These are phyloP conservation scores for Malthinus seriepunctatus DNA, from an alignment of 2,888 invertebrate genomes.

Conservation along the genomic window DNA sequence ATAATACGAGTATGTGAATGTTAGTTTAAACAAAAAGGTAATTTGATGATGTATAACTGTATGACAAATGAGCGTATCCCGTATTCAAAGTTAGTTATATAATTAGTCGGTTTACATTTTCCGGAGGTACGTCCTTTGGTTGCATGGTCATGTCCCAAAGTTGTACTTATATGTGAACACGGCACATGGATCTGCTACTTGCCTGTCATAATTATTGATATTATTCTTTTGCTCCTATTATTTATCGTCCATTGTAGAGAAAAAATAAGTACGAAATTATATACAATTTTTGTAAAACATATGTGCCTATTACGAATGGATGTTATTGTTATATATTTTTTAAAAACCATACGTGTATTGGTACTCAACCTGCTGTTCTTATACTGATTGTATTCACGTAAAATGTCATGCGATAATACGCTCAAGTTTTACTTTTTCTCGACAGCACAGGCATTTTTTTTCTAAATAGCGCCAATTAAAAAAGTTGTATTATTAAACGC, in stretches of 20 bases:
- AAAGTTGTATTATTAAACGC: slow-evolving; percentile 6
- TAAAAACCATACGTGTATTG: slow-evolving; percentile 16
- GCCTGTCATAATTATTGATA: slow-evolving; percentile 55
- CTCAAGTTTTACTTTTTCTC: slow-evolving; percentile 12
- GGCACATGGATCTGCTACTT: slow-evolving; percentile 55
- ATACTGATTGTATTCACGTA: slow-evolving; percentile 20
- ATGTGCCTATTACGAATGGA: slow-evolving; percentile 42
- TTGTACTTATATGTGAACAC: slow-evolving; percentile 50
- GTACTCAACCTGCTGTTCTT: slow-evolving; percentile 33
- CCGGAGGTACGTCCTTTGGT: slow-evolving; percentile 39
- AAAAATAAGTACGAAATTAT: slow-evolving; percentile 55
- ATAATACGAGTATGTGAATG: slow-evolving; percentile 23
- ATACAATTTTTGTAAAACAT: slow-evolving; percentile 55
- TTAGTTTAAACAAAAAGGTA: slow-evolving; percentile 20
- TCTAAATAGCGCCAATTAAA: slow-evolving; percentile 13
- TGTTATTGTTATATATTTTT: slow-evolving; percentile 35
- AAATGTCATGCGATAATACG: slow-evolving; percentile 29
- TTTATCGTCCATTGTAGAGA: slow-evolving; percentile 55
- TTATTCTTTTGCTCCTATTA: slow-evolving; percentile 53
- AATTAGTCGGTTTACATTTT: slow-evolving; percentile 41
- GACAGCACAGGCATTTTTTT: background rate
- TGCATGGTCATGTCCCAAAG: slow-evolving; percentile 39
- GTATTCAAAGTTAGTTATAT: slow-evolving; percentile 33
- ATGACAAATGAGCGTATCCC: slow-evolving; percentile 31
- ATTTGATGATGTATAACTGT: slow-evolving; percentile 29